Base-by-base conservation (phyloP, 2,797 vertebrate genomes). In the Falco biarmicus region DNA sequence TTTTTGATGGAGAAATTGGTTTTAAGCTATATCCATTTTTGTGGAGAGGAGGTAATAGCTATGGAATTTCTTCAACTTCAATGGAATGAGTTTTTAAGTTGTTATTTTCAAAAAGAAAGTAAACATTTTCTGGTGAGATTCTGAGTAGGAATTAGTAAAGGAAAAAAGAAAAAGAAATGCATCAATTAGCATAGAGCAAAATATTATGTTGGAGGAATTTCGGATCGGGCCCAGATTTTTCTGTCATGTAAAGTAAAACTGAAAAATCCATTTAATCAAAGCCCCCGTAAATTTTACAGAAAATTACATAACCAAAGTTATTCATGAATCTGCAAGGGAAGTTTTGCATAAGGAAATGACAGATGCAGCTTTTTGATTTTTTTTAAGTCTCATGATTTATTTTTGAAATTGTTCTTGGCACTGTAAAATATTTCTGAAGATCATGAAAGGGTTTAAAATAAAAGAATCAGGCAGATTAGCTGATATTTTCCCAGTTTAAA, bases 321-420 rank as follows among this genome's bases (percentile, higher is more conserved):
- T 65, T 83, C 5, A 76, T 63, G 68, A 93, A 77, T 89, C 57
- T 69, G 8, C 34, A 73, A 56, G 10, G n/a, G 69, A 92, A 79
- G 39, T 93, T 95, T 85, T 83, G 34, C 29, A 82, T 57, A 91
- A 61, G 74, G 50, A 84, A 96, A 89, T 88, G 65, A 84, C 75
- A 93, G 91, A 95, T 75, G 78, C 85, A 90, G 89, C 68, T 76
- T 94, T 95, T 66, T 81, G 66, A 86, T 94, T 41, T 48, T 75
- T 80, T 76, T 77, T 3, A 85, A 90, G 59, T 65, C 65, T 3
- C 59, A 43, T n/a, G 57, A 13, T 85, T 97, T 95, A 96, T 95
- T 93, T 97, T 93, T 86, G 66, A 95, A 96, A 79, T 95, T 76
- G 43, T 89, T 92, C 80, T 94, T 95, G 96, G 93, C 88, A 84